Base-by-base conservation (phyloP, 2,113 vertebrate species). In the Pedionomus torquatus region DNA sequence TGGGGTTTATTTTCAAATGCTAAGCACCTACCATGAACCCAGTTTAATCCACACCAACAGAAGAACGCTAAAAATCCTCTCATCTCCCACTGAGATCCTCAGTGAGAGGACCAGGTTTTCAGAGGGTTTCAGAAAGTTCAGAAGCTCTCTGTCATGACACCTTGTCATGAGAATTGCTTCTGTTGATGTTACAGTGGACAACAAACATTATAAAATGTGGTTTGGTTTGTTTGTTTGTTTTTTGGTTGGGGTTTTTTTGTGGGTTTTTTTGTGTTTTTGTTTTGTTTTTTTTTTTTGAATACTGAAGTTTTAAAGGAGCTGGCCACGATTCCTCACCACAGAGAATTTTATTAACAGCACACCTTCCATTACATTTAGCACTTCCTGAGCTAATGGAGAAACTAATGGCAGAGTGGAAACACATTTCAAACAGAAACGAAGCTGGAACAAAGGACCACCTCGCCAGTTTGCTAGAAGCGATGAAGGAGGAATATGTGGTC, bases 381-480 rank as follows among this genome's bases (percentile, higher is more conserved):
- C 41, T 46, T 31, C 7, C 33, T 12, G 35, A 0, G 5, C 7
- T 10, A 18, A 5, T 8, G 23, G 18, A 41, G 55, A 86, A 87
- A 71, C 4, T 25, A 77, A 12, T 0, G 4, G 19, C 28, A 49
- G 41, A 37, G 10, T 25, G 26, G 57, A 79, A 78, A 55, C 13
- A 12, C 4, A 23, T 51, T 83, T 58, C 33, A 46, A 60, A 49
- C 0, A 5, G 11, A 76, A 28, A 64, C 0, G 1, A 44, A 28
- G 26, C 17, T 26, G 18, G 60, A 68, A 87, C 43, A 57, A 91
- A 78, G 39, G 76, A 39, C 7, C 33, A 65, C 16, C 24, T 61
- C 60, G 20, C 10, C 1, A 1, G 6, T 48, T 30, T 35, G 48
- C 48, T 43, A 57, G 48, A 57, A 25, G 17, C 6, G 61, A 37